phyloP scores from a whole-genome alignment of 2,888 invertebrate genomes.

The Tetramorium bicarinatum region DNA sequence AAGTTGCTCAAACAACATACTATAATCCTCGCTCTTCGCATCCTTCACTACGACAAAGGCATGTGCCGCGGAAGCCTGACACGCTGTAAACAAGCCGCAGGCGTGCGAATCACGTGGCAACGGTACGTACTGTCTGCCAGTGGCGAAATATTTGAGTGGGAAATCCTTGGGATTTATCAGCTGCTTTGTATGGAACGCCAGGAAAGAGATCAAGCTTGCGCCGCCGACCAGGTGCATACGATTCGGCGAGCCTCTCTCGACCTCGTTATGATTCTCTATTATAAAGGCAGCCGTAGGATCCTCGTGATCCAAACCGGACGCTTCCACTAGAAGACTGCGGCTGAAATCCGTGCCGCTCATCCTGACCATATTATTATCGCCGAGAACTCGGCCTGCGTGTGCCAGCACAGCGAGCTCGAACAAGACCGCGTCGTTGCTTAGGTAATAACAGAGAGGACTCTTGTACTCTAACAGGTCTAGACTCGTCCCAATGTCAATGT shows the following conservation, averaged over 20 bases:
- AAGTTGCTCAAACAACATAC: conserved; percentile 88
- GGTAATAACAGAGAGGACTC: conserved; percentile 89
- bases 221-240: conserved; percentile 92
- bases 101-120: conserved; percentile 80
- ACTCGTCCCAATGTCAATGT: conserved; percentile 88
- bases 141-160: conserved; percentile 91
- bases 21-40: conserved; percentile 85
- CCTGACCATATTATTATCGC: conserved; percentile 88
- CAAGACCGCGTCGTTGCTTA: conserved; percentile 90
- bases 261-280: conserved; percentile 88
- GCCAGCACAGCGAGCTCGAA: conserved; percentile 90
- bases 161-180: conserved; percentile 88
- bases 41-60: conserved; percentile 89
- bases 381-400: conserved; percentile 85
- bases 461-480: conserved; percentile 88
- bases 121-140: conserved; percentile 91
- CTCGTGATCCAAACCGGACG: conserved; percentile 89
- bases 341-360: conserved; percentile 93
- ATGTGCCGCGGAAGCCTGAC: conserved; percentile 91
- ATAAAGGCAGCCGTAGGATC: conserved; percentile 88
- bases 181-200: conserved; percentile 91
- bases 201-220: conserved; percentile 91
- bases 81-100: conserved; percentile 89
- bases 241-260: conserved; percentile 87
- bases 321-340: conserved; percentile 92